A percentile compares a stretch with the other conserved stretches of the same genome.
These are phyloP conservation scores for Megathymus violae DNA, from an alignment of 1,140 invertebrate genomes.

Conservation along the genomic window DNA sequence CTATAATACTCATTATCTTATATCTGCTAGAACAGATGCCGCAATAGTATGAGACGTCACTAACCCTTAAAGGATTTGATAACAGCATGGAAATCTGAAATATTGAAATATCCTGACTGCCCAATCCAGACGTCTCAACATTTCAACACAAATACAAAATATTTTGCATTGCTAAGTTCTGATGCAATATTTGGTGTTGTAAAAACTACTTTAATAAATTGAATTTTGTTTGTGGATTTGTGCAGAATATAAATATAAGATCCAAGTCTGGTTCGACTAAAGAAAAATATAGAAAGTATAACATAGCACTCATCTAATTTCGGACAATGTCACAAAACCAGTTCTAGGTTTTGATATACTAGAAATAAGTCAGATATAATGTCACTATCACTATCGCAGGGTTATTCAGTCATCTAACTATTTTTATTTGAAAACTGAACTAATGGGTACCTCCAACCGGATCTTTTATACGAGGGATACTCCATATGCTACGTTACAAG, in stretches of 20 bases:
- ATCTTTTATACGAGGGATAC: background rate
- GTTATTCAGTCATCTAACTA: too few relatives aligned
- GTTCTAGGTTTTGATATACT: too few relatives aligned
- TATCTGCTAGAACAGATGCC: too few relatives aligned
- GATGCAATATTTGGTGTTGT: constrained; percentile 18
- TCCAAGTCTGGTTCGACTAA: background rate
- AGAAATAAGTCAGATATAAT: too few relatives aligned
- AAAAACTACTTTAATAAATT: constrained; percentile 29
- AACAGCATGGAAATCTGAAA: constrained; percentile 15
- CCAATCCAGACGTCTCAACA: constrained; percentile 20
- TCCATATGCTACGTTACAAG: constrained; percentile 9
- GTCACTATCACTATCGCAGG: too few relatives aligned
- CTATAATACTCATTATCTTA: too few relatives aligned
- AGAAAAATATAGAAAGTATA: too few relatives aligned
- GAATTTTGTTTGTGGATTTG: constrained; percentile 1
- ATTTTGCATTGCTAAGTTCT: constrained; percentile 20
- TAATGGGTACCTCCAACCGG: too few relatives aligned
- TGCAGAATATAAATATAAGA: constrained; percentile 2
- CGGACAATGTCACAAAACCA: too few relatives aligned
- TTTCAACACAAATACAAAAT: constrained; percentile 33
- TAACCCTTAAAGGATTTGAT: background rate
- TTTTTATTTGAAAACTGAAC: too few relatives aligned
- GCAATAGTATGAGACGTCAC: too few relatives aligned
- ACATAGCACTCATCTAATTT: too few relatives aligned
- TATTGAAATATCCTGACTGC: constrained; percentile 17